Conservation (phyloP, 2,113 vertebrate genomes). For the Anas platyrhynchos region DNA sequence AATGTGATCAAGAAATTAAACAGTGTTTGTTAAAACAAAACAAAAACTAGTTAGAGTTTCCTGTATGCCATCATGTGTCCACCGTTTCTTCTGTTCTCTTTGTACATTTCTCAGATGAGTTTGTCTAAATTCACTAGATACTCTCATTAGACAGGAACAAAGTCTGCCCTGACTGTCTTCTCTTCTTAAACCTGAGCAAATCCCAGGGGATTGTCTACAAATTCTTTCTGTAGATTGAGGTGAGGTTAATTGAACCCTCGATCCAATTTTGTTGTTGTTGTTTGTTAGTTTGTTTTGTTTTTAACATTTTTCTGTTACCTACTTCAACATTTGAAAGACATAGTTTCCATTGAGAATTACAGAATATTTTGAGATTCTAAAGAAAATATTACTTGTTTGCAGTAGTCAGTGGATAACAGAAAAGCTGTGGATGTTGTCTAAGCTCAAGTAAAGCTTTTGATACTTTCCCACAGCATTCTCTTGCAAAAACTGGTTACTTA, state of each 20-base stretch:
- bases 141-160: background rate
- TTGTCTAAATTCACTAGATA: background rate
- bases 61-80: background rate
- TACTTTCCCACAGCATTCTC: no score
- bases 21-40: background rate
- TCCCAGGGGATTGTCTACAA: background rate
- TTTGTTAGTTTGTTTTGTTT: no score
- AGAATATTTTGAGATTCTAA: background rate
- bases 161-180: background rate
- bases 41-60: background rate
- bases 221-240: background rate
- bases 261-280: background rate
- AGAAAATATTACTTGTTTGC: background rate
- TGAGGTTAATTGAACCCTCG: background rate
- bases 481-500: no score
- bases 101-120: background rate
- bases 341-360: background rate
- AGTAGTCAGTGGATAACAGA: background rate
- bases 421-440: no score
- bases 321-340: rapidly evolving
- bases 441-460: no score
- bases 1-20: background rate
- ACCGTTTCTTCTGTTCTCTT: background rate
- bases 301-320: background rate
- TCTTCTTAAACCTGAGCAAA: background rate